A percentile compares a stretch with the other conserved stretches of the same genome.
Evolutionary conservation across 2,888 invertebrate genomes (phyloP).

Genomic region (Crocallis elinguaria): DNA sequence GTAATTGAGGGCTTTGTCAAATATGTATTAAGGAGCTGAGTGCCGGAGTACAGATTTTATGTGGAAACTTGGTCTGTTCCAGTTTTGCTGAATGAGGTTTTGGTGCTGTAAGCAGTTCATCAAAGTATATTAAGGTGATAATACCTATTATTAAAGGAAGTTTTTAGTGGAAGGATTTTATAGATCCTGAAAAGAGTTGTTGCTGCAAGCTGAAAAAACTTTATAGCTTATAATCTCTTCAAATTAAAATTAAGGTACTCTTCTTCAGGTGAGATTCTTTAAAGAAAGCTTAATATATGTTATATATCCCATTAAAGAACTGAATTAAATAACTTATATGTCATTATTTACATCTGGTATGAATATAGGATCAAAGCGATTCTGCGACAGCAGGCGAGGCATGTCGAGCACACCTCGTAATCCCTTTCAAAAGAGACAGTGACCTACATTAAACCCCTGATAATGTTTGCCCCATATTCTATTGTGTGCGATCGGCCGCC

Average conservation of each 20-base stretch:
- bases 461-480: constrained; percentile 39
- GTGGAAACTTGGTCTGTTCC: constrained; percentile 8
- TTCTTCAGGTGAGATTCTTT: too few species aligned
- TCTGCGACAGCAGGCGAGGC: neutral
- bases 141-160: neutral
- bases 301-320: neutral
- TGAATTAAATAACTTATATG: neutral
- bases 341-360: neutral
- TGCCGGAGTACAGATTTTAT: constrained; percentile 22
- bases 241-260: too few species aligned
- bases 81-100: constrained; percentile 9
- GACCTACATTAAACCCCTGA: constrained; percentile 38
- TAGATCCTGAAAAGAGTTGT: too few species aligned
- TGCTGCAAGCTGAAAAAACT: too few species aligned
- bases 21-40: constrained; percentile 32
- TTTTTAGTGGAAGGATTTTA: too few species aligned
- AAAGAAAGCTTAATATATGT: neutral
- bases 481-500: constrained; percentile 35
- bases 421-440: constrained; percentile 38
- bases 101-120: constrained; percentile 15
- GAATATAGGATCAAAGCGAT: neutral
- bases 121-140: constrained; percentile 2
- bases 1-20: constrained; percentile 44
- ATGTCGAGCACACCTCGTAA: constrained; percentile 22
- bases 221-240: too few species aligned